Conservation (phyloP, 2,113 vertebrate species). For the Trachemys scripta region DNA sequence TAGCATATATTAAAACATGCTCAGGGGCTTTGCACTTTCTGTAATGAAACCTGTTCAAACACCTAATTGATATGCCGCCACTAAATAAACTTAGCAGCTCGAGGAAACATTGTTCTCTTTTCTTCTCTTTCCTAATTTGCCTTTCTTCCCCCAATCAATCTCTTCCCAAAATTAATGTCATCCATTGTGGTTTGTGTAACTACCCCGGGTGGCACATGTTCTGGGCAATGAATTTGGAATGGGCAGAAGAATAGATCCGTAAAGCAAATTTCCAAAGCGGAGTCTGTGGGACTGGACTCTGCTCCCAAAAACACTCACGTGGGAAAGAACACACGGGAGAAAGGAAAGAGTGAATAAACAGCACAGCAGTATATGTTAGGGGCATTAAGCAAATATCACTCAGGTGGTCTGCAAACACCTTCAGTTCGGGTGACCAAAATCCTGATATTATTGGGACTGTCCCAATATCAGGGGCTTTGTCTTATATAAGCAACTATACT, state of each 20-base stretch:
- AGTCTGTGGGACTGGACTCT: not conserved
- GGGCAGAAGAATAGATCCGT: not conserved
- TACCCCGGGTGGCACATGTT: not conserved
- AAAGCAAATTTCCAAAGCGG: fast-evolving
- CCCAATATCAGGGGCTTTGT: too few species aligned
- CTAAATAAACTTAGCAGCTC: conserved; percentile 64
- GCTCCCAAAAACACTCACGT: not conserved
- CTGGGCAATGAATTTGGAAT: not conserved
- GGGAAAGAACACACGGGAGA: not conserved
- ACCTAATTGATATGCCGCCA: conserved; percentile 64
- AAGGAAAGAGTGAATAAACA: fast-evolving
- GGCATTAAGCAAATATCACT: not conserved
- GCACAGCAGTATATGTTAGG: not conserved
- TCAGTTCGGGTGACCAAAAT: too few species aligned
- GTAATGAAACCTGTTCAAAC: conserved; percentile 75
- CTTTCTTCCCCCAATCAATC: not conserved
- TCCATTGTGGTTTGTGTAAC: not conserved
- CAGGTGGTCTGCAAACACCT: not conserved
- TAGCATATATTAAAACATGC: conserved; percentile 60
- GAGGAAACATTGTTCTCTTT: conserved; percentile 5
- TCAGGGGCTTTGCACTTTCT: conserved; percentile 56
- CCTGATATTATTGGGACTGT: too few species aligned
- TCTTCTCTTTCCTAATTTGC: not conserved
- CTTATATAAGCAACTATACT: too few species aligned
- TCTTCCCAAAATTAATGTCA: not conserved